Base-by-base conservation (phyloP, 1,140 invertebrate genomes). In the Zelostemma sp. region DNA sequence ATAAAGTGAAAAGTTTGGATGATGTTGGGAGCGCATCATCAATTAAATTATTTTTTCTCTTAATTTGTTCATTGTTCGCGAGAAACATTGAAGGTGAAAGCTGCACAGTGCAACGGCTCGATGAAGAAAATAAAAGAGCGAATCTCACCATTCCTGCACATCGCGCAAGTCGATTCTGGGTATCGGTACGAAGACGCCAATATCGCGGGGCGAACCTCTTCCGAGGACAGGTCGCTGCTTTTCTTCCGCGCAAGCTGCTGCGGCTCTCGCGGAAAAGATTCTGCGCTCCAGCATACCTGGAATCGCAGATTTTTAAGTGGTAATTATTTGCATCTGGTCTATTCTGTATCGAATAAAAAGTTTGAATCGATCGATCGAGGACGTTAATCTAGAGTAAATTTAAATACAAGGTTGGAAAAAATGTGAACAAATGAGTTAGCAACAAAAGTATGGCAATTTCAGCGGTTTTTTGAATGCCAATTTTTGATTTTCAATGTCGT, bases 91-190 rank as follows among this genome's bases (percentile, higher is more conserved):
- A 43, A 53, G 21, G 62, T 41, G 62, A 65, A 65, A 65, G 62
- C 50, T 16, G 31, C 51, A 16, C 49, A 58, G 25, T 53, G 61
- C 38, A 33, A 47, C 35, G 16, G 47, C 47, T 33, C 15, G 31
- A 58, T 58, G 45, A 12, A 55, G 33, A 16, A 63, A 49, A 47
- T 12, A 46, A 1, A 58, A 43, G 53, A 53, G 49, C 19, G 33
- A 54, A 66, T 55, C 56, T 66, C 56, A 66, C 63, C 58, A 59
- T 66, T 66, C 56, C 55, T 66, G 56, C 63, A 66, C 63, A 66
- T 66, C 38, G 56, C 18, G 35, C 19, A 40, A 48, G 25, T 43
- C 40, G 12, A n/a, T 41, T 58, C 31, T 48, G 45, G 35, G 53
- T 19, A 56, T 48, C 62, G 54, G 15, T 21, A 35, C 12, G 54